A percentile compares a stretch with the other conserved stretches of the same genome.
Conservation (phyloP, 53 echinoderm and acorn worm genomes). For the Stichopus horrens region DNA sequence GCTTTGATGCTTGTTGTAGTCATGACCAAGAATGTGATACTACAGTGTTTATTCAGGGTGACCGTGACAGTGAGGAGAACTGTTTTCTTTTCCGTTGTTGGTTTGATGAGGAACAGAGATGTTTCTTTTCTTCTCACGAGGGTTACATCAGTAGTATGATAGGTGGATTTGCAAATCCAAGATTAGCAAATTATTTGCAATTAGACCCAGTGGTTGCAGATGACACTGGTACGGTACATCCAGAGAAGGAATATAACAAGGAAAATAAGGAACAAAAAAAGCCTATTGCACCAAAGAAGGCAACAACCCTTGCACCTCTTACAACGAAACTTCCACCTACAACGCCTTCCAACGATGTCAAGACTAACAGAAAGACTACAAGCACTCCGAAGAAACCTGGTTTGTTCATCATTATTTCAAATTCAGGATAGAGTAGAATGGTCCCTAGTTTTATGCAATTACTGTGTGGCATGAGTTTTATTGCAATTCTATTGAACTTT, state of each 20-base stretch:
- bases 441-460: too few species aligned
- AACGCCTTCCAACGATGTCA: neutral
- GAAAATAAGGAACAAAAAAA: neutral
- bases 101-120: slow-evolving; percentile 46
- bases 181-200: neutral
- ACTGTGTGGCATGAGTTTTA: too few species aligned
- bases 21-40: slow-evolving; percentile 67
- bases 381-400: neutral
- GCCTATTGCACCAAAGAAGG: neutral
- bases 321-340: neutral
- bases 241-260: neutral
- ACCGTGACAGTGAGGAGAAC: slow-evolving; percentile 47
- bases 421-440: too few species aligned
- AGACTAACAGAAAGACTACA: slow-evolving; percentile 2
- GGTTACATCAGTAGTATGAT: slow-evolving; percentile 58
- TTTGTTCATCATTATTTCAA: neutral
- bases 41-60: slow-evolving; percentile 58
- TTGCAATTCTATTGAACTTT: too few species aligned
- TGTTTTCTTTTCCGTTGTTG: slow-evolving; percentile 72
- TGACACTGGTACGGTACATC: neutral
- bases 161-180: slow-evolving; percentile 56
- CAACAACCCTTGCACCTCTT: neutral
- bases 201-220: neutral
- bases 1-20: slow-evolving; percentile 65
- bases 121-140: slow-evolving; percentile 61